These are phyloP conservation scores for Moxostoma hubbsi DNA, from an alignment of 2,797 vertebrate species.

Conservation along the genomic window DNA sequence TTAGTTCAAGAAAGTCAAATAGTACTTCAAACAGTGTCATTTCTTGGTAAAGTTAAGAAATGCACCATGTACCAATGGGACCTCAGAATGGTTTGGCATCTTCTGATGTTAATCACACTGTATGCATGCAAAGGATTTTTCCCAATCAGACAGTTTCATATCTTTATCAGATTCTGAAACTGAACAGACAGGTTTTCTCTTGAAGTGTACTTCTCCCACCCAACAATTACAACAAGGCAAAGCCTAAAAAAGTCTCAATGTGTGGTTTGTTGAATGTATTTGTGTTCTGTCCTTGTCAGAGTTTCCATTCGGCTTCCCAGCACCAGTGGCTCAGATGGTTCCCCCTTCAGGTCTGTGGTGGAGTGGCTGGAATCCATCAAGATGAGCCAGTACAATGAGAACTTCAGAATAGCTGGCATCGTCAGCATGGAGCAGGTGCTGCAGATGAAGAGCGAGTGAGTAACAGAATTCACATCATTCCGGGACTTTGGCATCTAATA, in stretches of 20 bases:
- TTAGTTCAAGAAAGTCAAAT: neutral
- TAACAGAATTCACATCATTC: conserved; percentile 48
- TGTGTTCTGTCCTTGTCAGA: conserved; percentile 70
- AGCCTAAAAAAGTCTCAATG: conserved; percentile 51
- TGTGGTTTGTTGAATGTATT: conserved; percentile 51
- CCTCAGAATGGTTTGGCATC: conserved; percentile 20
- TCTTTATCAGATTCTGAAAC: conserved; percentile 61
- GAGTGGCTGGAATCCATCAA: conserved; percentile 98
- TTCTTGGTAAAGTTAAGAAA: conserved; percentile 24
- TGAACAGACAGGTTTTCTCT: conserved; percentile 72
- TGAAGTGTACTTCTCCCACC: conserved; percentile 56
- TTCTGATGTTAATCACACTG: conserved; percentile 33
- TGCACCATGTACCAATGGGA: neutral
- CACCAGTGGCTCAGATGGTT: conserved; percentile 89
- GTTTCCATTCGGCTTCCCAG: conserved; percentile 96
- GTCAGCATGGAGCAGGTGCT: conserved; percentile 92
- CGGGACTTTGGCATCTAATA: neutral
- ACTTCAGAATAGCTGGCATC: conserved; percentile 87
- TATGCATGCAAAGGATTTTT: conserved; percentile 2
- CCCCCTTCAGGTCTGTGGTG: conserved; percentile 89
- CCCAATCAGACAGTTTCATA: conserved; percentile 33
- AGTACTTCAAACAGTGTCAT: conserved; percentile 12
- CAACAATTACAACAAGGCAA: conserved; percentile 65
- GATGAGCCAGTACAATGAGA: conserved; percentile 95
- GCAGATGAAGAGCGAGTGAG: conserved; percentile 95